Evolutionary conservation across 2,797 vertebrate genomes (phyloP).

Genomic region (Hylomyscus alleni): DNA sequence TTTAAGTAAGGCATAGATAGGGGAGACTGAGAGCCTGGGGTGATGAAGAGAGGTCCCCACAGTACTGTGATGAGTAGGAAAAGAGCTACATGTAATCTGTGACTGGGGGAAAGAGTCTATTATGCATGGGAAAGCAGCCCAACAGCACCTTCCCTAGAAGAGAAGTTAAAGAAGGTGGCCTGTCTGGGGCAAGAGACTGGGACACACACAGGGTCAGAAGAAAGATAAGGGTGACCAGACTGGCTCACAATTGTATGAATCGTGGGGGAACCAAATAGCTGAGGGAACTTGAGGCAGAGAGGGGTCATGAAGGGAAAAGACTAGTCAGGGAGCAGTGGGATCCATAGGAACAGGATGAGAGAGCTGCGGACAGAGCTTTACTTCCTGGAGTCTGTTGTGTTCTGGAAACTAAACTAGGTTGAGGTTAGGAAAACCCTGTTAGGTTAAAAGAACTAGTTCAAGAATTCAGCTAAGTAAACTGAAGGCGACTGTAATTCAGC

Average conservation of each 20-base stretch:
- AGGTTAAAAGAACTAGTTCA: constrained; percentile 38
- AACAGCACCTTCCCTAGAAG: background rate
- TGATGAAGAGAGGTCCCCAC: background rate
- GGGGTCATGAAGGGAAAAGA: background rate
- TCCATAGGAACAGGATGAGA: background rate
- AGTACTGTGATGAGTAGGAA: background rate
- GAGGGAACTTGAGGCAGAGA: too few relatives aligned
- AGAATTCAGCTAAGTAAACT: constrained; percentile 68
- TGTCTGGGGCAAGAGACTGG: background rate
- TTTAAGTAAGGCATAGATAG: background rate
- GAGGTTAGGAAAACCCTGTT: constrained; percentile 60
- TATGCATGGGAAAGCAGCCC: background rate
- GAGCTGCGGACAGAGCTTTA: background rate
- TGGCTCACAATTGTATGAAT: background rate
- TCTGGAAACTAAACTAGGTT: constrained; percentile 59
- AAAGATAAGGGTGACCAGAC: too few relatives aligned
- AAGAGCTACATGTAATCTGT: background rate
- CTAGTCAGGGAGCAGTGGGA: background rate
- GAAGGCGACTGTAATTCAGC: constrained; percentile 40
- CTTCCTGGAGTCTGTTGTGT: background rate
- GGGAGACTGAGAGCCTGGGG: background rate
- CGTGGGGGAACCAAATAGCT: background rate
- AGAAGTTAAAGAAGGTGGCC: too few relatives aligned
- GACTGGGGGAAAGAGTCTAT: too few relatives aligned
- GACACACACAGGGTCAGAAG: background rate